These are phyloP conservation scores for Tetragonula carbonaria DNA, from an alignment of 2,888 invertebrate species.

Conservation along the genomic window DNA sequence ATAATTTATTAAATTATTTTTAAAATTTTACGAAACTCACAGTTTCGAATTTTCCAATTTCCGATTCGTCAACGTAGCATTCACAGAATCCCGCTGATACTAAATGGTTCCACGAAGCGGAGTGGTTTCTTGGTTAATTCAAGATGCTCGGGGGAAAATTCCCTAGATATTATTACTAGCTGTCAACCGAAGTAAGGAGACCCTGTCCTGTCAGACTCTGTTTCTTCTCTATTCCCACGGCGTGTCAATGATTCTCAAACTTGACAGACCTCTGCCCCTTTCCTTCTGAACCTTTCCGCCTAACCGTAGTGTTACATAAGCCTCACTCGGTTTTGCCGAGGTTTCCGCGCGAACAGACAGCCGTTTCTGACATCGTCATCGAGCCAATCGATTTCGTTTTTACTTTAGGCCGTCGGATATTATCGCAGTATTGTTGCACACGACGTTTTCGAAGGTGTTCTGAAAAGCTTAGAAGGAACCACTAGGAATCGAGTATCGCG, in stretches of 20 bases:
- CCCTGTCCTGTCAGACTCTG: background rate
- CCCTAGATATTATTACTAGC: background rate
- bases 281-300: conserved; percentile 31
- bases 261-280: conserved; percentile 4
- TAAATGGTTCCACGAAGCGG: background rate
- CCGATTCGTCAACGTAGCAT: background rate
- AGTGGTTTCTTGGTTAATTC: background rate
- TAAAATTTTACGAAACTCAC: too few relatives aligned
- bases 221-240: conserved; percentile 18
- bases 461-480: background rate
- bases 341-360: conserved; percentile 61
- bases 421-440: conserved; percentile 17
- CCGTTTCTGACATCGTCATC: conserved; percentile 67
- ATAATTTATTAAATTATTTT: too few relatives aligned
- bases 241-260: conserved; percentile 44
- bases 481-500: background rate
- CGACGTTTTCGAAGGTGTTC: background rate
- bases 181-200: background rate
- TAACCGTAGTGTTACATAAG: conserved; percentile 57
- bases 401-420: conserved; percentile 6
- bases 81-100: background rate
- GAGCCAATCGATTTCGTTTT: conserved; percentile 65
- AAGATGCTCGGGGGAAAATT: background rate
- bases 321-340: conserved; percentile 48
- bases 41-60: background rate